Evolutionary conservation across 2,888 invertebrate species (phyloP), one percentile per base, ranked within the genome.

Genomic region (Sphecodes monilicornis): DNA sequence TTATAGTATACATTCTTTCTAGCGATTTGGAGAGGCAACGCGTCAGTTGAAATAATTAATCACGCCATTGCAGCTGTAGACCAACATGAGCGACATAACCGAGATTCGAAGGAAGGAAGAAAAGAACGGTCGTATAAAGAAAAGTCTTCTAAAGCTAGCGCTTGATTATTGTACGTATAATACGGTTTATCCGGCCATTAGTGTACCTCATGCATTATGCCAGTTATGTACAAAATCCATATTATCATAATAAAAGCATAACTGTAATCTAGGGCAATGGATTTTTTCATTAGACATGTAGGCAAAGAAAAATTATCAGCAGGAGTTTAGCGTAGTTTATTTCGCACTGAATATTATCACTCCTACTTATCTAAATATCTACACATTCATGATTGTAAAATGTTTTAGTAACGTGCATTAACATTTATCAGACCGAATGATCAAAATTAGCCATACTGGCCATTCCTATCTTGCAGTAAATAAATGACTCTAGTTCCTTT

Each of bases 271-370:
- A 88, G 86, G 91, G 89, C 89, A 91, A 89, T 88, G 32, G 32
- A 66, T 66, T 32, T 91, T 88, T 93, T 92, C 88, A 90, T 91
- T 91, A 92, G 92, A 93, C 92, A 85, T 77, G 77, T 68, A 79
- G 88, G 87, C 87, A 88, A 81, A 84, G 71, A 78, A 78, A 91
- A 91, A 92, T 92, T 92, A 92, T 83, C 76, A 32, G 29, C 5
- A 16, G 1, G 5, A 60, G 6, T 16, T 60, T 60, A 0, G 5
- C 5, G 16, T 16, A 26, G 26, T 57, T 57, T 13, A 13, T 26
- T 57, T 57, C 13, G 57, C n/a, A 50, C 50, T n/a, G 22, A 10
- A 41, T 41, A 41, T 11, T 11, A 41, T 41, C 41, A 41, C 10
- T 41, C 11, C 11, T 41, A 41, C 11, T 41, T 41, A 8, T 41